These are phyloP conservation scores for Chionis minor DNA, from an alignment of 2,113 vertebrate genomes.

Conservation along the genomic window DNA sequence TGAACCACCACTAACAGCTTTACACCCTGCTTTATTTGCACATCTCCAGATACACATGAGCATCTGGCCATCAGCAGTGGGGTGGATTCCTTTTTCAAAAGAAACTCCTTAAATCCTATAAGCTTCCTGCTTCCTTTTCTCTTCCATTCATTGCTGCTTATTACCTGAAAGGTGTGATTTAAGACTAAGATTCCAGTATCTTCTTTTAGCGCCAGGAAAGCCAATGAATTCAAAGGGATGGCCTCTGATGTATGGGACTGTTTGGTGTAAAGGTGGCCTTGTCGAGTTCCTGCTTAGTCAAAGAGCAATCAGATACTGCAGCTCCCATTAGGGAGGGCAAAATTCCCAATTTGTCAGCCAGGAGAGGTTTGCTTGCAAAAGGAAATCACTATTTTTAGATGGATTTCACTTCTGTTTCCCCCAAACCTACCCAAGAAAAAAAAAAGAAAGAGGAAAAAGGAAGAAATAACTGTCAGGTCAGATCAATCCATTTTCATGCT, in stretches of 20 bases:
- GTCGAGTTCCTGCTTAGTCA: neutral
- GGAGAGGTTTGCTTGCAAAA: neutral
- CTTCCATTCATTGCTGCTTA: constrained; percentile 25
- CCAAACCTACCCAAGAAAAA: neutral
- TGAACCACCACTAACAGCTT: constrained; percentile 19
- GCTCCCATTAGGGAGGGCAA: neutral
- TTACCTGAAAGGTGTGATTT: constrained; percentile 37
- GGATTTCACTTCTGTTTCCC: neutral
- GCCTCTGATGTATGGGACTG: neutral
- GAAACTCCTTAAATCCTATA: constrained; percentile 37
- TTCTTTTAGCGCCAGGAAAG: neutral
- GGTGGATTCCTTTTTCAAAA: neutral
- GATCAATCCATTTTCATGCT: neutral
- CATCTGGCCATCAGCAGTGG: neutral
- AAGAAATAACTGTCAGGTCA: neutral
- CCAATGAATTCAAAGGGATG: neutral
- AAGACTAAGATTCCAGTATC: constrained; percentile 1
- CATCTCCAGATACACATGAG: neutral
- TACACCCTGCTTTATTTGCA: constrained; percentile 31
- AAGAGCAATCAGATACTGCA: neutral
- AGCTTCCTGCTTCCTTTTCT: constrained; percentile 4
- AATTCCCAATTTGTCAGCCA: neutral
- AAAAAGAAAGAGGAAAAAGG: neutral
- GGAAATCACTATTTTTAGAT: neutral
- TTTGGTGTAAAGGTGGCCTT: neutral